These are phyloP conservation scores for Serinus canaria DNA, from an alignment of 2,113 vertebrate genomes.

Conservation along the genomic window DNA sequence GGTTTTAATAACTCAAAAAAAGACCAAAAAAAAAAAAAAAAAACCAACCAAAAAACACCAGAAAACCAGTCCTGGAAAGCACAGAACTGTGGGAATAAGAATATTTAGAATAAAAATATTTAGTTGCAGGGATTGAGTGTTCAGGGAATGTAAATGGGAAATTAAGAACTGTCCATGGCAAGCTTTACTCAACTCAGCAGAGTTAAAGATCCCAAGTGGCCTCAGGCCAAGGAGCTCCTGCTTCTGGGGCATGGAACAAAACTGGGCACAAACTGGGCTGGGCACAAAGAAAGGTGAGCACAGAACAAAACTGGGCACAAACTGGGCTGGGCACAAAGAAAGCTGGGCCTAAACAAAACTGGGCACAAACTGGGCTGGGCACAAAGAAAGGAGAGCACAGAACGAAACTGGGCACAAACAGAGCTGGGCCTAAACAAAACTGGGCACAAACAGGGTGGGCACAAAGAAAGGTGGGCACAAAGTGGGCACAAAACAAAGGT, in stretches of 20 bases:
- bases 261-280: too few relatives aligned
- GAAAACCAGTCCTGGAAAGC: not conserved
- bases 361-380: not conserved
- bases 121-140: not conserved
- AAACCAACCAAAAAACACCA: too few relatives aligned
- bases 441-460: too few relatives aligned
- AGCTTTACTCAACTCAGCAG: not conserved
- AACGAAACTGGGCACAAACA: too few relatives aligned
- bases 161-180: not conserved
- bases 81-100: not conserved
- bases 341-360: too few relatives aligned
- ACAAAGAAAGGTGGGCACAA: not conserved
- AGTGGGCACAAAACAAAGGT: not conserved
- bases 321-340: not conserved
- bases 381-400: too few relatives aligned
- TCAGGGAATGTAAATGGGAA: not conserved
- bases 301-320: not conserved
- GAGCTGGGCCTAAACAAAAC: not conserved
- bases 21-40: not conserved
- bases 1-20: not conserved
- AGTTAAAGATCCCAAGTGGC: not conserved
- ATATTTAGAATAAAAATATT: not conserved
- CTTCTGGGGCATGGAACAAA: not conserved
- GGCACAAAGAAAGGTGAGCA: not conserved
- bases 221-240: not conserved